phyloP scores from a whole-genome alignment of 2,797 vertebrate species.

The Eurystomus glaucurus region DNA sequence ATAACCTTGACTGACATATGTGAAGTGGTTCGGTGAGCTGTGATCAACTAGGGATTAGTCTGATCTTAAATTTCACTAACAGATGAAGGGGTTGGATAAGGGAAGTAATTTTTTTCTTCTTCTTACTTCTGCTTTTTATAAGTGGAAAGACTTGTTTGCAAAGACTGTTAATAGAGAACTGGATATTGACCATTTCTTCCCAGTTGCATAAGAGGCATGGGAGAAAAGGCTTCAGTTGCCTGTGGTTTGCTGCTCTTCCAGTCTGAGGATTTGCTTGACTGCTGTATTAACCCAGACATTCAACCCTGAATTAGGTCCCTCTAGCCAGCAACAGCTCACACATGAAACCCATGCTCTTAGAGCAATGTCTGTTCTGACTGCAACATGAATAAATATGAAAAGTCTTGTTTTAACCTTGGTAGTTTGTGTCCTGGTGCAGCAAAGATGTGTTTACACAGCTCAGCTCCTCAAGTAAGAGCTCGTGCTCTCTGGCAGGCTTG shows the following conservation, averaged over 20 bases:
- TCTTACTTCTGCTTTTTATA: constrained; percentile 5
- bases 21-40: constrained; percentile 39
- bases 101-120: neutral
- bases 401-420: neutral
- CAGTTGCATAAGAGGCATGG: neutral
- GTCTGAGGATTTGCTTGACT: neutral
- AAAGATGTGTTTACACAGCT: neutral
- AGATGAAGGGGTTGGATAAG: neutral
- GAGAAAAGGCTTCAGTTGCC: neutral
- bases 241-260: neutral
- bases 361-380: neutral
- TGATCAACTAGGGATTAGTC: constrained; percentile 38
- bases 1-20: constrained; percentile 41
- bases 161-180: neutral
- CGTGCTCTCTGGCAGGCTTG: neutral
- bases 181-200: neutral
- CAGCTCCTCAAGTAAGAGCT: neutral
- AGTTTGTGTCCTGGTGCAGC: neutral
- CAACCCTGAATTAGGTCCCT: neutral
- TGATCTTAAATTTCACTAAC: constrained; percentile 37
- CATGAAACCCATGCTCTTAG: neutral
- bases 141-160: neutral
- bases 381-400: neutral
- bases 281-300: neutral
- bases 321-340: neutral